phyloP scores from a whole-genome alignment of 2,113 vertebrate genomes.

The Muntiacus muntjak region DNA sequence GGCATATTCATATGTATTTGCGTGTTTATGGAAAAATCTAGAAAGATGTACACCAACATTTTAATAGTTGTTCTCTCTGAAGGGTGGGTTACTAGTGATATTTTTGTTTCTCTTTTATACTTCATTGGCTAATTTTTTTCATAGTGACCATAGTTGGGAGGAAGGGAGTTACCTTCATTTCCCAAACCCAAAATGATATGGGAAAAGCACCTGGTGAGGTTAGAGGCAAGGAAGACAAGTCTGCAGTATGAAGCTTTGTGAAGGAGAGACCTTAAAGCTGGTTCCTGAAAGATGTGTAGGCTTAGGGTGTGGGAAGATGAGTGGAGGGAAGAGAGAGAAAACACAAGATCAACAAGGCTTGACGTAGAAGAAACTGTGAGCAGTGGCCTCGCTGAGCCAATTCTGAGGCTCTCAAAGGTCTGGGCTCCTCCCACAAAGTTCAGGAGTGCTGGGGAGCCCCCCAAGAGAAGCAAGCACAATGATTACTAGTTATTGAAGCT shows the following conservation, averaged over 20 bases:
- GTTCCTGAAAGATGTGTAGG: background rate
- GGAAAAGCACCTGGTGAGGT: background rate
- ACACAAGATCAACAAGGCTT: background rate
- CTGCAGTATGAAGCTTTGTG: background rate
- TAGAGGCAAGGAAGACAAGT: background rate
- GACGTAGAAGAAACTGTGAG: background rate
- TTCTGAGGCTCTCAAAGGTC: background rate
- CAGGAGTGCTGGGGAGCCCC: rapidly evolving
- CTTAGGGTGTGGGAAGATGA: background rate
- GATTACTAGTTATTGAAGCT: background rate
- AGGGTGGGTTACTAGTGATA: background rate
- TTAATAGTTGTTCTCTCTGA: background rate
- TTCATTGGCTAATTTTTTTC: background rate
- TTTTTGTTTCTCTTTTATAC: background rate
- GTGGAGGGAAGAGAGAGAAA: background rate
- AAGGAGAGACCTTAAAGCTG: background rate
- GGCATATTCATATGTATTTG: background rate
- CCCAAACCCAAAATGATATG: background rate
- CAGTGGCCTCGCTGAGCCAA: background rate
- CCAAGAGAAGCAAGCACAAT: rapidly evolving
- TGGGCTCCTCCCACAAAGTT: background rate
- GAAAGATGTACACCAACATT: background rate
- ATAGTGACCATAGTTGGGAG: background rate
- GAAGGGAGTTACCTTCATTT: background rate
- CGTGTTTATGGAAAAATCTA: background rate